Conservation (phyloP, 2,888 invertebrate species). For the Ennomos erosarius region DNA sequence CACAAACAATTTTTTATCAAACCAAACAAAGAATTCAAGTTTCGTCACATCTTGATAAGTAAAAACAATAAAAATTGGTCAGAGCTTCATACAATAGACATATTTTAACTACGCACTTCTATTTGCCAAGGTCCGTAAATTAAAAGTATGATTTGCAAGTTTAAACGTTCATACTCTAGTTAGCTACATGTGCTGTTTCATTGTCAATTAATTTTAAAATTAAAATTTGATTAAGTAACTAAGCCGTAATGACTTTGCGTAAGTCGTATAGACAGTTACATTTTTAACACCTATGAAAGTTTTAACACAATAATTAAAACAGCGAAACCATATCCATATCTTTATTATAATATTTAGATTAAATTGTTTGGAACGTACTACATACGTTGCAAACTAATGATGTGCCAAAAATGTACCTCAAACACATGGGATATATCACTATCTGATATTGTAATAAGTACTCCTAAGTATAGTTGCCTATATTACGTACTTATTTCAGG, state of each 20-base stretch:
- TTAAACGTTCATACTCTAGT: conserved; percentile 28
- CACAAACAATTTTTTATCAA: too few species aligned
- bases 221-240: conserved; percentile 17
- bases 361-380: too few species aligned
- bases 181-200: conserved; percentile 13
- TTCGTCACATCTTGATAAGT: conserved; percentile 21
- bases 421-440: too few species aligned
- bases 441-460: too few species aligned
- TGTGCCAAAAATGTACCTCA: too few species aligned
- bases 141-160: conserved; percentile 26
- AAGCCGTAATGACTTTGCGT: conserved; percentile 5
- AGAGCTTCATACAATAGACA: background rate
- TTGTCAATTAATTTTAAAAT: conserved; percentile 25
- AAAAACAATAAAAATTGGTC: conserved; percentile 18
- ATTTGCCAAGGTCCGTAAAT: conserved; percentile 19
- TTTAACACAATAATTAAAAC: background rate
- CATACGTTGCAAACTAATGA: too few species aligned
- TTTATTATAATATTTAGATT: too few species aligned
- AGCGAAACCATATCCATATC: background rate
- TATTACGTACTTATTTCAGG: too few species aligned
- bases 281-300: conserved; percentile 15
- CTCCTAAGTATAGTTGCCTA: too few species aligned
- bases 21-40: background rate
- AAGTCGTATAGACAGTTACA: conserved; percentile 12
- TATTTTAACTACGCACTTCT: background rate